A percentile compares a stretch with the other conserved stretches of the same genome.
phyloP scores from a whole-genome alignment of 2,888 invertebrate genomes.

The Therioaphis trifolii region DNA sequence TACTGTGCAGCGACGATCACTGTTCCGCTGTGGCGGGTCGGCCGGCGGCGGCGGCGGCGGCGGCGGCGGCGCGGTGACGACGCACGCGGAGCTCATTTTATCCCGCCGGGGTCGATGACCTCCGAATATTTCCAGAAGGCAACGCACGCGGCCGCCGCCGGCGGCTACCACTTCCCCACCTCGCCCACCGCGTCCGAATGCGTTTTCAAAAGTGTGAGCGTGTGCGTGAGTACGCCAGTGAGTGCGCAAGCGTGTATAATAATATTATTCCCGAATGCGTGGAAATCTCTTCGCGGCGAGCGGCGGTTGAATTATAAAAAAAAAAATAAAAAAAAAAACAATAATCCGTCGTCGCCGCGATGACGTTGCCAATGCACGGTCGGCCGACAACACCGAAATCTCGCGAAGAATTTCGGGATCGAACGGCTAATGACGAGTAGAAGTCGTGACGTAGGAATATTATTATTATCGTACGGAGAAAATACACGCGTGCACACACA shows the following conservation, averaged over 20 bases:
- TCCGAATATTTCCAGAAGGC: slow-evolving; percentile 55
- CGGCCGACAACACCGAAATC: too few relatives aligned
- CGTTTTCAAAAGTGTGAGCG: slow-evolving; percentile 44
- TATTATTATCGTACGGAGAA: too few relatives aligned
- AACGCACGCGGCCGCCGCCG: slow-evolving; percentile 27
- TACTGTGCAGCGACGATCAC: slow-evolving; percentile 8
- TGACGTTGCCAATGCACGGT: too few relatives aligned
- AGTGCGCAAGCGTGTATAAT: too few relatives aligned
- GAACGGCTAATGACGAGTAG: too few relatives aligned
- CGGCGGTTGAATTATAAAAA: too few relatives aligned
- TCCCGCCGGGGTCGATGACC: slow-evolving; percentile 42
- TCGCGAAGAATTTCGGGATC: too few relatives aligned
- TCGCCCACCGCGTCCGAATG: background rate
- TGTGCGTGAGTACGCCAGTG: background rate
- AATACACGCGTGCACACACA: too few relatives aligned
- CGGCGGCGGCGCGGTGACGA: background rate
- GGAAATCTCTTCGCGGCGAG: background rate
- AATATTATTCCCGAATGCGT: too few relatives aligned
- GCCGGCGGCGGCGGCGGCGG: background rate
- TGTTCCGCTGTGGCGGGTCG: background rate
- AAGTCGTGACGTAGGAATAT: too few relatives aligned
- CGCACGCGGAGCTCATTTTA: slow-evolving; percentile 41
- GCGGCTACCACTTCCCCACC: background rate
- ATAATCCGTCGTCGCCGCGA: background rate
- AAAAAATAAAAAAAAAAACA: too few relatives aligned